Evolutionary conservation across 2,888 invertebrate species (phyloP), one percentile per base, ranked within the genome.

Genomic region (Protonemura montana): DNA sequence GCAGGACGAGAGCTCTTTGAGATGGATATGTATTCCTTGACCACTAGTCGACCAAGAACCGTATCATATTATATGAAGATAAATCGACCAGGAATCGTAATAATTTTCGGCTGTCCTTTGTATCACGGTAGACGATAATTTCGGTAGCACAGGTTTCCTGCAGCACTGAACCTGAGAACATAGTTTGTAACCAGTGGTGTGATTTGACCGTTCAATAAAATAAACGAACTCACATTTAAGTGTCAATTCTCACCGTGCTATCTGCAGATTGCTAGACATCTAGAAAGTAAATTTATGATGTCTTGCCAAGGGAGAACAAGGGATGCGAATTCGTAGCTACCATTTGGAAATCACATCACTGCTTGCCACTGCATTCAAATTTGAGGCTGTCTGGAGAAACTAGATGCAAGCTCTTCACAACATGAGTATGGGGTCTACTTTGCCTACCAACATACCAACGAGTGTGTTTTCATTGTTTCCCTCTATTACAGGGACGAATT

Each of bases 401-500:
- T 7, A 21, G 7, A 10, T 21, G 21, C 59, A 13, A 59, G 59
- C 21, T 59, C 59, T 59, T 59, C 3, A 59, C 59, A 59, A 59
- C 59, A 59, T 13, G 13, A 21, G 13, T 21, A 10, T 2, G 59
- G 59, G 59, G 21, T 59, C 6, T 59, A 21, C 59, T 59, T 59
- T 59, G 3, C 59, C 59, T 21, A 59, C 59, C 59, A 59, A 59
- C 59, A 13, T 59, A 59, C n/a, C n/a, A n/a, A n/a, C n/a, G 59
- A 59, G 59, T 59, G 59, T 59, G 59, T 59, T 59, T 3, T 78
- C 59, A 28, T 27, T 78, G 78, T 27, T 78, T 78, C 78, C 78
- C 78, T 78, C 28, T 78, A 78, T 78, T 78, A 78, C 25, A 78
- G 28, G 27, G 78, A 30, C 13, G 81, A 29, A 81, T 81, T 81